Evolutionary conservation across 1,140 invertebrate genomes (phyloP).

Genomic region (Drosophila kurseongensis): DNA sequence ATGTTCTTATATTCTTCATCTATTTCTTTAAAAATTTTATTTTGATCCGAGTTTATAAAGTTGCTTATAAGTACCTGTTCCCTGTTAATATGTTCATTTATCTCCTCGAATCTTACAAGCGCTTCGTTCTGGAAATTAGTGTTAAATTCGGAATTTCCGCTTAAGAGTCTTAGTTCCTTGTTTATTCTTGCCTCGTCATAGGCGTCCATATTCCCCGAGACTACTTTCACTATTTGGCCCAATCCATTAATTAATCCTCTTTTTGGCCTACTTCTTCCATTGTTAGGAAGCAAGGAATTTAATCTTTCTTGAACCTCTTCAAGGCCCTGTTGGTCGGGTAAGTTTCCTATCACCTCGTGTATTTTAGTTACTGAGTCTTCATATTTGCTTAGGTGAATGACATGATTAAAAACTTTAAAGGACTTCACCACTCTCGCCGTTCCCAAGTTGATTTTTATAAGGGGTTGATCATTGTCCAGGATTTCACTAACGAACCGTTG

Average conservation of each 20-base stretch:
- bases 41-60: not conserved
- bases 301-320: not conserved
- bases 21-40: not conserved
- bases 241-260: not conserved
- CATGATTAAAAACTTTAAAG: not conserved
- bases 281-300: not conserved
- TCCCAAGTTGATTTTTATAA: not conserved
- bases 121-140: too few species aligned
- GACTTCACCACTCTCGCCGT: not conserved
- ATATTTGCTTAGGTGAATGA: not conserved
- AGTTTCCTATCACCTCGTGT: not conserved
- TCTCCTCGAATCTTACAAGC: not conserved
- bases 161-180: too few species aligned
- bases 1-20: not conserved
- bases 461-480: not conserved
- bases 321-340: not conserved
- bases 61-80: not conserved
- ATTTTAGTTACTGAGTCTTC: not conserved
- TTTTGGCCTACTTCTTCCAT: not conserved
- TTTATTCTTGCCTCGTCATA: not conserved
- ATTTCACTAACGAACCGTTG: slow-evolving; percentile 2
- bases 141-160: not conserved
- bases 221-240: not conserved
- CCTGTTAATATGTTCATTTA: not conserved
- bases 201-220: slow-evolving; percentile 1